These are phyloP conservation scores for Empidonax traillii DNA, from an alignment of 2,113 vertebrate genomes.

Conservation along the genomic window DNA sequence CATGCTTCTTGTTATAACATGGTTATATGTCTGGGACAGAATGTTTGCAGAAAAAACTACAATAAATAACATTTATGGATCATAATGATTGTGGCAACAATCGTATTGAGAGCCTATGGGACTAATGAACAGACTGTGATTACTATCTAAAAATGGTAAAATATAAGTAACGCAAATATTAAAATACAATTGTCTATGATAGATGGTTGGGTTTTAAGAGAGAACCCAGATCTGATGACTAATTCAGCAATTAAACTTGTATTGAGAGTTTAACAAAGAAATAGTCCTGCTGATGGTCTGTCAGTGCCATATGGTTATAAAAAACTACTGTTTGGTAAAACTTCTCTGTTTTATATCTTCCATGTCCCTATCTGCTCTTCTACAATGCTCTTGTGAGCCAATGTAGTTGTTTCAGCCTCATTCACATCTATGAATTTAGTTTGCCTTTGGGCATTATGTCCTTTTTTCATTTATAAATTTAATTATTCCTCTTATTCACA, in stretches of 20 bases:
- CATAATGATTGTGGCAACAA: background rate
- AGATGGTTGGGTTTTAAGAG: background rate
- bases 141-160: background rate
- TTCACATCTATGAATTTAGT: conserved; percentile 16
- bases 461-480: conserved; percentile 41
- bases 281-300: background rate
- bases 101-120: background rate
- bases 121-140: background rate
- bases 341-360: background rate
- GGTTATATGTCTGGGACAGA: background rate
- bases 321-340: background rate
- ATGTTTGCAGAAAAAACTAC: background rate
- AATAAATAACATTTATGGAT: background rate
- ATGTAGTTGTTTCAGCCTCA: background rate
- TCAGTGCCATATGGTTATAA: background rate
- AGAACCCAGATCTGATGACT: background rate
- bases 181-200: background rate
- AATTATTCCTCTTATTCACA: background rate
- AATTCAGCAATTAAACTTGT: background rate
- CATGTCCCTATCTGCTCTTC: background rate
- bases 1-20: background rate
- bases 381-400: background rate
- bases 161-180: background rate
- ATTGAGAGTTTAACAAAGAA: background rate
- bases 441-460: conserved; percentile 27